phyloP scores from a whole-genome alignment of 2,888 invertebrate species.

The Nemurella pictetii region DNA sequence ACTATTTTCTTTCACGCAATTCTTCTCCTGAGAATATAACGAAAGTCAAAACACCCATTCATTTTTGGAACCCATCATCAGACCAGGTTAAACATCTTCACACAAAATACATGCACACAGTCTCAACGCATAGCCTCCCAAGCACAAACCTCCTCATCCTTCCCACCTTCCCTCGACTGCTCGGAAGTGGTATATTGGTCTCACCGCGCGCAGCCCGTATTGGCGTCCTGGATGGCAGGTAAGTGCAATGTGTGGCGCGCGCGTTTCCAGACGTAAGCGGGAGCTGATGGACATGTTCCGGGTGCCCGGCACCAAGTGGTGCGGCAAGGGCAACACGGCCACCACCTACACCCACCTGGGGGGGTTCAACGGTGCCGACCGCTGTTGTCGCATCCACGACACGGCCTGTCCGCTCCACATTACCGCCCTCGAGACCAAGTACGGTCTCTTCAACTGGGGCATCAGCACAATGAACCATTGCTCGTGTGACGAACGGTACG shows the following conservation, averaged over 20 bases:
- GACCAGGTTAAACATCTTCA: too few relatives aligned
- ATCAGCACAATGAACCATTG: slow-evolving; percentile 91
- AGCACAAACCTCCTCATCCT: neutral
- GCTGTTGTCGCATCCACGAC: slow-evolving; percentile 83
- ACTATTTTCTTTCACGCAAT: neutral
- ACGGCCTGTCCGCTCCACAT: slow-evolving; percentile 83
- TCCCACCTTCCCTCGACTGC: neutral
- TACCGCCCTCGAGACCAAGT: slow-evolving; percentile 79
- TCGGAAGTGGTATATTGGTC: too few relatives aligned
- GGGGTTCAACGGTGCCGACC: slow-evolving; percentile 79
- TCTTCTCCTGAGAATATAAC: too few relatives aligned
- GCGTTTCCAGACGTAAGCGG: slow-evolving; percentile 54
- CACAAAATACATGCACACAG: neutral
- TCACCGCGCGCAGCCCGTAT: slow-evolving; percentile 1
- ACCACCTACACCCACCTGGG: slow-evolving; percentile 81
- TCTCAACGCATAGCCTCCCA: neutral
- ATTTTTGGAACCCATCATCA: too few relatives aligned
- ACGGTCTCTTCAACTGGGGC: slow-evolving; percentile 85
- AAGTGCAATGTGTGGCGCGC: slow-evolving; percentile 15
- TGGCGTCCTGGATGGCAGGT: slow-evolving; percentile 20
- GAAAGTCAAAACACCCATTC: neutral
- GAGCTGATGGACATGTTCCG: slow-evolving; percentile 69
- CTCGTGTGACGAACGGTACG: slow-evolving; percentile 87
- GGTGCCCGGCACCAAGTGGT: slow-evolving; percentile 92
- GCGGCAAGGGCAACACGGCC: slow-evolving; percentile 85